Evolutionary conservation across 2,797 vertebrate genomes (phyloP).

Genomic region (Hippopotamyrus pictus): DNA sequence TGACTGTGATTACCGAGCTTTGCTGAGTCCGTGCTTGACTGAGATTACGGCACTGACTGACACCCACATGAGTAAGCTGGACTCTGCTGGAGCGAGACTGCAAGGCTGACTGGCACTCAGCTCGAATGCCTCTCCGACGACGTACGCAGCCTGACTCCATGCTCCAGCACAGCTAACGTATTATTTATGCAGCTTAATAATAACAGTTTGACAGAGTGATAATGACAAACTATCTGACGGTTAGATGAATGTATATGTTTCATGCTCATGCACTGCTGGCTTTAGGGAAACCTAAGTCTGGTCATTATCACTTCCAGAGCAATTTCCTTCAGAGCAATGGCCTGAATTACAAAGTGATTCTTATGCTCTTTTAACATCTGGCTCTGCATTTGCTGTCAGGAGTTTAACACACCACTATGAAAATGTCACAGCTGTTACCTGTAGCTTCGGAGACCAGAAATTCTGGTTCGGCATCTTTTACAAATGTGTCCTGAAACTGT

Average conservation of each 20-base stretch:
- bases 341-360: neutral
- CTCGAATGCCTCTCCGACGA: neutral
- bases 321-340: neutral
- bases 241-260: neutral
- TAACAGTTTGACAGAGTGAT: neutral
- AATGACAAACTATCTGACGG: neutral
- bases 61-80: neutral
- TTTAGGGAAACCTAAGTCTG: neutral
- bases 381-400: slow-evolving; percentile 11
- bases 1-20: neutral
- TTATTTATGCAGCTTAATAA: neutral
- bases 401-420: neutral
- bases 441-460: neutral
- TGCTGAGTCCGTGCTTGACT: neutral
- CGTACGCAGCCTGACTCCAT: neutral
- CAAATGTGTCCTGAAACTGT: neutral
- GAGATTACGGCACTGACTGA: neutral
- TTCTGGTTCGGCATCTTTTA: neutral
- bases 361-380: slow-evolving; percentile 9
- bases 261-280: neutral
- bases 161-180: neutral
- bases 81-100: neutral
- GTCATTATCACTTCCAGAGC: neutral
- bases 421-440: slow-evolving; percentile 4
- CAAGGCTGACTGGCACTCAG: neutral